phyloP scores from a whole-genome alignment of 2,113 vertebrate genomes.

The cattle (Bos taurus) region DNA sequence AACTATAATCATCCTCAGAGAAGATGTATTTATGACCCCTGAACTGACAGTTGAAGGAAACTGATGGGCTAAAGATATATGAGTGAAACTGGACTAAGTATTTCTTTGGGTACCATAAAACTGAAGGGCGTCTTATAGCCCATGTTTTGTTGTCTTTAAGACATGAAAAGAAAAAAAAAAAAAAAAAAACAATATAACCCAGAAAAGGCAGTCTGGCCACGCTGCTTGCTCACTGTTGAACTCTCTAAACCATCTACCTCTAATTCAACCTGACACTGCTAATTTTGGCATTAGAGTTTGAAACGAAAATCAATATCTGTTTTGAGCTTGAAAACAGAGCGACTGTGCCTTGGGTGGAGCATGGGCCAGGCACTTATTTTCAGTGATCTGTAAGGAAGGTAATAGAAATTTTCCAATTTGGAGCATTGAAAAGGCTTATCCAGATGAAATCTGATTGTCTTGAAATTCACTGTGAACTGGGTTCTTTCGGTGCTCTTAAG shows the following conservation, averaged over 20 bases:
- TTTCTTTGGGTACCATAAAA: not conserved
- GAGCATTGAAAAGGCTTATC: not conserved
- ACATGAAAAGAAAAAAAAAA: not conserved
- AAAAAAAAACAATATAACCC: not conserved
- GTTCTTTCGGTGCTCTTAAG: not conserved
- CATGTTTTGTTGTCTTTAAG: not conserved
- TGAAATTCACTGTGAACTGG: not conserved
- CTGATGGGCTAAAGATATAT: not conserved
- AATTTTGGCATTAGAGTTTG: slow-evolving; percentile 65
- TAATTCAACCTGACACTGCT: slow-evolving; percentile 56
- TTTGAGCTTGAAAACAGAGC: slow-evolving; percentile 40
- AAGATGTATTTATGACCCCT: not conserved
- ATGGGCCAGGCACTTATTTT: not conserved
- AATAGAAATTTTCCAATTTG: not conserved
- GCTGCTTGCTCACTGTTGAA: slow-evolving; percentile 27
- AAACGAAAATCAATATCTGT: slow-evolving; percentile 60
- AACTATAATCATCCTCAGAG: not conserved
- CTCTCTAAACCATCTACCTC: slow-evolving; percentile 48
- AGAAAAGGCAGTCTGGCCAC: not conserved
- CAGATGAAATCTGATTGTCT: not conserved
- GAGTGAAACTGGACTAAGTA: not conserved
- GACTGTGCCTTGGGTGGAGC: not conserved
- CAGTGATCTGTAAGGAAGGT: slow-evolving; percentile 17
- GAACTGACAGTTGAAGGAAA: not conserved
- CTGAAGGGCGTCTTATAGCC: not conserved